Conservation (phyloP, 1,140 invertebrate genomes). For the Campoletis sonorensis region DNA sequence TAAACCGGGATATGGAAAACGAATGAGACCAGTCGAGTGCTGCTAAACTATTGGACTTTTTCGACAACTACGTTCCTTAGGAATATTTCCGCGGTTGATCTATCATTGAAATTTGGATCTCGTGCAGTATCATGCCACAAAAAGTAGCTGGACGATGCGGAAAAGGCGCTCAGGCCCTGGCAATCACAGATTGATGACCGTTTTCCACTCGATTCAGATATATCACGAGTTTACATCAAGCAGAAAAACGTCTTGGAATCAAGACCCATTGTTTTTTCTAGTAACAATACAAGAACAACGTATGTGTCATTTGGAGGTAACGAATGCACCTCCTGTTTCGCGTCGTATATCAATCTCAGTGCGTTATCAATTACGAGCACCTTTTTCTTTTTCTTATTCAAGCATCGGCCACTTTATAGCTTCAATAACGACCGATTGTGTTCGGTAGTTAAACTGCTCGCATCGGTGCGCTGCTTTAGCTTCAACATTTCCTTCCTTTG, state of each 20-base stretch:
- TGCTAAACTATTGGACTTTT: neutral
- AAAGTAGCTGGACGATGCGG: too few relatives aligned
- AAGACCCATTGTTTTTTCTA: neutral
- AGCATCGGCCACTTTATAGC: constrained; percentile 22
- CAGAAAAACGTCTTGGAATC: neutral
- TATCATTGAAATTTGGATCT: too few relatives aligned
- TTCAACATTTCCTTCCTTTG: neutral
- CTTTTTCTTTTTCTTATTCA: constrained; percentile 17
- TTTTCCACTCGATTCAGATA: neutral
- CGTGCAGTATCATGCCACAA: too few relatives aligned
- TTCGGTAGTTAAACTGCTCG: constrained; percentile 19
- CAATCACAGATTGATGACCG: too few relatives aligned
- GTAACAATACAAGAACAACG: neutral
- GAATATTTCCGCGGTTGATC: too few relatives aligned
- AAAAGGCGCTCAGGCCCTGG: too few relatives aligned
- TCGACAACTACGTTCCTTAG: neutral
- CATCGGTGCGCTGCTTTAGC: neutral
- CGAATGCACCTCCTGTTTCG: neutral
- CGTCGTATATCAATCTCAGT: constrained; percentile 22
- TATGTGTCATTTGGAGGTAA: neutral
- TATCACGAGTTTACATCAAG: neutral
- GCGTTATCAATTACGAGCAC: constrained; percentile 34
- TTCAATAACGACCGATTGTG: constrained; percentile 34
- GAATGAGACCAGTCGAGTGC: neutral
- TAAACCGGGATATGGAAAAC: neutral